Base-by-base conservation (phyloP, 92 coral and sea anemone genomes). In the Micromussa lordhowensis region DNA sequence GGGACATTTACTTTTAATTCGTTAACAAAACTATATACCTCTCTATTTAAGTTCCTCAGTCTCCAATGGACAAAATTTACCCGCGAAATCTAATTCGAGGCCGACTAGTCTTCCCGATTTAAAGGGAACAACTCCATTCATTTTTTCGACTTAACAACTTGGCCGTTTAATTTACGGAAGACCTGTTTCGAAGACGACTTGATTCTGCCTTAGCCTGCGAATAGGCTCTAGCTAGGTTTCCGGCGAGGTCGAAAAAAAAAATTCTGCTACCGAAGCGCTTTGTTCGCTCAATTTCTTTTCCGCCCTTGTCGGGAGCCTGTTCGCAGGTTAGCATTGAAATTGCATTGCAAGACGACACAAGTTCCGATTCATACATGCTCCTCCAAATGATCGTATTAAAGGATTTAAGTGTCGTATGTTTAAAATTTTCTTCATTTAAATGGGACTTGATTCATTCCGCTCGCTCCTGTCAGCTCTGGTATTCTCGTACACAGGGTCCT, bases 401-500 rank as follows among this genome's bases (percentile, higher is more conserved):
- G 38, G 38, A 22, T 24, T 66, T 11, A n/a, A 24, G 71, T 0
- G 31, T 24, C 31, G 32, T 30, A 4, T 12, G 28, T n/a, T 29
- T 30, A 11, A n/a, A n/a, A 22, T 8, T 21, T 14, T 61, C 16
- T 26, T 55, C 38, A 10, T 53, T 73, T 58, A 55, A 11, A n/a
- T 32, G 4, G 54, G 14, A 2, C 57, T 19, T 15, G 78, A 44
- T 19, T 82, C 78, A 30, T 82, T 49, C 17, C 22, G 78, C 16
- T 34, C 73, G 17, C 34, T 58, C 49, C 44, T 73, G 26, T 57
- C 73, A 13, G 19, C 48, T 51, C 49, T 86, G n/a, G 83, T 79
- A n/a, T 86, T 86, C 61, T 77, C 89, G 13, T 86, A 86, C 14
- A 78, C 75, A 17, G 85, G 90, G 12, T 32, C 85, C 22, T 78